Percentiles rank a stretch among this genome's conserved stretches.
These are phyloP conservation scores for Lycocerus yunnanus DNA, from an alignment of 2,888 invertebrate genomes.

Conservation along the genomic window DNA sequence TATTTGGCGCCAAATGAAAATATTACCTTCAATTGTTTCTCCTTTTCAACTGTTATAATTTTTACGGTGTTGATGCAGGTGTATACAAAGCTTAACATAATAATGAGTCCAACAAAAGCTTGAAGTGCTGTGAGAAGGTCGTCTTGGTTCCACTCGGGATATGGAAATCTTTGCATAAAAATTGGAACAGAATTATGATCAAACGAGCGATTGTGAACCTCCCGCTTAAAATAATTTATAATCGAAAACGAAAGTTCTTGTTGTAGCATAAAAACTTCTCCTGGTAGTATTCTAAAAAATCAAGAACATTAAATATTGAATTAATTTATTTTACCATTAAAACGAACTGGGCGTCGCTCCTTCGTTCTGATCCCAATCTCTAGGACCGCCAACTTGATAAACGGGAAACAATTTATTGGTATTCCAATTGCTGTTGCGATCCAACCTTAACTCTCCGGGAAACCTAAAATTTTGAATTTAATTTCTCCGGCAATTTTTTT, in stretches of 20 bases:
- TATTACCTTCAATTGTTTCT: constrained; percentile 72
- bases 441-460: constrained; percentile 64
- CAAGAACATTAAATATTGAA: not conserved
- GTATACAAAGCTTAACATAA: constrained; percentile 81
- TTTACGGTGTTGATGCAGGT: constrained; percentile 78
- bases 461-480: constrained; percentile 52
- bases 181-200: constrained; percentile 45
- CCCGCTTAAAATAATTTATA: constrained; percentile 29
- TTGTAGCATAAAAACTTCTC: constrained; percentile 73
- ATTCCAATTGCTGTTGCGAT: constrained; percentile 61
- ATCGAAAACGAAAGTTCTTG: constrained; percentile 51
- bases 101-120: constrained; percentile 72
- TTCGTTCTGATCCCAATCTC: constrained; percentile 12
- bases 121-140: constrained; percentile 67
- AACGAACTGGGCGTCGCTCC: constrained; percentile 34
- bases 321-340: not conserved
- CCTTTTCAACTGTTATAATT: constrained; percentile 75
- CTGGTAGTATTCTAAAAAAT: constrained; percentile 59
- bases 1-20: no score
- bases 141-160: constrained; percentile 72
- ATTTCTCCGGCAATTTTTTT: not conserved
- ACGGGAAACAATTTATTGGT: constrained; percentile 64
- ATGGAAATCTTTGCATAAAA: constrained; percentile 70
- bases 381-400: constrained; percentile 38
- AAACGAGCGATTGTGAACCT: constrained; percentile 8